Conservation (phyloP, 2,888 invertebrate genomes). For the Chouioia cunea region DNA sequence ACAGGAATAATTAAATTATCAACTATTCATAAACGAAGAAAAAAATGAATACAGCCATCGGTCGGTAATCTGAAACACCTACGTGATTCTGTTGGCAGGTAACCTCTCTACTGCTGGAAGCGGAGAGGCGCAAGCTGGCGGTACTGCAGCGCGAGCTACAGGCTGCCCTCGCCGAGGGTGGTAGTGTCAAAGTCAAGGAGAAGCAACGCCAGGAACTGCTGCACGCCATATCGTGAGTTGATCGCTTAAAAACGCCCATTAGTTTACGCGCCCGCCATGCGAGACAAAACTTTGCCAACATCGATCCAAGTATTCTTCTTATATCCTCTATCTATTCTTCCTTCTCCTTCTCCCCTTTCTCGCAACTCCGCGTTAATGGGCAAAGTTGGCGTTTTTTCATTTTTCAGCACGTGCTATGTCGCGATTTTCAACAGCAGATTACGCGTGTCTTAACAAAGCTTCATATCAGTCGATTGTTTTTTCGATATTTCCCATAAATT, state of each 20-base stretch:
- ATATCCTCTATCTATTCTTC: background rate
- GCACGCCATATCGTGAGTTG: slow-evolving; percentile 76
- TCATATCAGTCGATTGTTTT: too few relatives aligned
- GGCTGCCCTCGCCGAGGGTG: slow-evolving; percentile 74
- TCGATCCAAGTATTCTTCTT: too few relatives aligned
- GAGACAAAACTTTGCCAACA: too few relatives aligned
- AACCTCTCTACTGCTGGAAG: slow-evolving; percentile 77
- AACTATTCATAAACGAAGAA: too few relatives aligned
- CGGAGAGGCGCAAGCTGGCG: slow-evolving; percentile 76
- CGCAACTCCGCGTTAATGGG: slow-evolving; percentile 31
- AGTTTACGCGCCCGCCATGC: too few relatives aligned
- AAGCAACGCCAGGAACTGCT: slow-evolving; percentile 76
- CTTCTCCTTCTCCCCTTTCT: background rate
- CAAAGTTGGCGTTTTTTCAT: slow-evolving; percentile 27
- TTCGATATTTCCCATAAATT: too few relatives aligned
- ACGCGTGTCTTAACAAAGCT: too few relatives aligned
- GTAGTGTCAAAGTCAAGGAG: slow-evolving; percentile 76
- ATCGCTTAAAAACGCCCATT: too few relatives aligned
- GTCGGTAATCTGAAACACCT: slow-evolving; percentile 21
- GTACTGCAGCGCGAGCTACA: slow-evolving; percentile 77
- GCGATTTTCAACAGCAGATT: too few relatives aligned
- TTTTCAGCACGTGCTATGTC: background rate
- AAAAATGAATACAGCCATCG: slow-evolving; percentile 1
- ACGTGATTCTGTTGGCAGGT: slow-evolving; percentile 69
- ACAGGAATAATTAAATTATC: too few relatives aligned